Conservation (phyloP, 2,113 vertebrate genomes). For the Dipodomys merriami region DNA sequence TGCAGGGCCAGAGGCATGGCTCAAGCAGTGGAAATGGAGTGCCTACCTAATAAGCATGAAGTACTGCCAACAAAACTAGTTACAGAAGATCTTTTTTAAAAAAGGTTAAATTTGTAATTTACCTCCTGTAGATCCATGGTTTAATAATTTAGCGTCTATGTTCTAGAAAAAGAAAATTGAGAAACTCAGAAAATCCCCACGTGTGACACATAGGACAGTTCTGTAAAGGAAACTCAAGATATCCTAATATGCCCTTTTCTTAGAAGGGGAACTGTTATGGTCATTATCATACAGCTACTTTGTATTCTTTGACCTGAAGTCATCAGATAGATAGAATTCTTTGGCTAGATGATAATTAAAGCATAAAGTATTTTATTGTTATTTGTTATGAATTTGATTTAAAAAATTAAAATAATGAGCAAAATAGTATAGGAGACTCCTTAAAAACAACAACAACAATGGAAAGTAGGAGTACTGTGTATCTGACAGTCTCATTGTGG, state of each 20-base stretch:
- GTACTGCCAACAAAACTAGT: too few relatives aligned
- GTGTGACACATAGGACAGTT: not conserved
- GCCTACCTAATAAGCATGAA: too few relatives aligned
- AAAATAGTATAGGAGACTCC: too few relatives aligned
- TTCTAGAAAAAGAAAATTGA: conserved; percentile 32
- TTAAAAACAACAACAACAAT: not conserved
- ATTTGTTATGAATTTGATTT: conserved; percentile 50
- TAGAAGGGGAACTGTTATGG: not conserved
- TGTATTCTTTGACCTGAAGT: conserved; percentile 45
- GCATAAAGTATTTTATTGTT: conserved; percentile 26
- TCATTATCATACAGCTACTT: not conserved
- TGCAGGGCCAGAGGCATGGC: too few relatives aligned
- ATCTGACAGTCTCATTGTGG: too few relatives aligned
- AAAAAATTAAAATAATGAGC: too few relatives aligned
- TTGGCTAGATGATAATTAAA: conserved; percentile 42
- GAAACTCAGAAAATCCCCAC: not conserved
- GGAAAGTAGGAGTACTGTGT: not conserved
- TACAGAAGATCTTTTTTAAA: not conserved
- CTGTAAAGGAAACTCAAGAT: not conserved
- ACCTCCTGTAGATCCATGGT: not conserved
- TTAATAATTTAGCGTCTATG: conserved; percentile 44
- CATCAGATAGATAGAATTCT: conserved; percentile 6
- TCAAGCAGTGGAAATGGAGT: not conserved
- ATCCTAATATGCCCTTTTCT: not conserved
- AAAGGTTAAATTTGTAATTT: conserved; percentile 11